A percentile compares a stretch with the other conserved stretches of the same genome.
phyloP scores from a whole-genome alignment of 2,113 vertebrate genomes.

The Tinamus guttatus region DNA sequence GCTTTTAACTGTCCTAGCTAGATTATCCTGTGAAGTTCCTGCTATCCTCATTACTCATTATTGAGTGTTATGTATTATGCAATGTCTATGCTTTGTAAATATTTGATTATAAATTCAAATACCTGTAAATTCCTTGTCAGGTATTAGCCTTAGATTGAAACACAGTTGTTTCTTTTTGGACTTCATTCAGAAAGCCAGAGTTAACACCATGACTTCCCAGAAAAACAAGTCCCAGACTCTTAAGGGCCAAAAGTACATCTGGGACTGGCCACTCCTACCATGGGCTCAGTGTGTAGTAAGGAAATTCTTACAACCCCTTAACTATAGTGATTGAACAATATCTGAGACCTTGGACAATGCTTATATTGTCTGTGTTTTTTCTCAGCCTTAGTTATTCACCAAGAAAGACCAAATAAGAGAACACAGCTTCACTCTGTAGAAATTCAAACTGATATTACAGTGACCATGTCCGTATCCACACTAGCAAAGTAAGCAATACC shows the following conservation, averaged over 20 bases:
- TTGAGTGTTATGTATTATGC: neutral
- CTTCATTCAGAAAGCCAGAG: neutral
- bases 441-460: no score
- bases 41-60: neutral
- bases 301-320: neutral
- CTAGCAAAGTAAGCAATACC: no score
- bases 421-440: no score
- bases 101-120: slow-evolving; percentile 58
- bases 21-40: neutral
- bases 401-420: no score
- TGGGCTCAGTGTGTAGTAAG: neutral
- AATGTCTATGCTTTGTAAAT: slow-evolving; percentile 38
- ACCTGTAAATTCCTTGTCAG: slow-evolving; percentile 29
- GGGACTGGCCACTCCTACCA: neutral
- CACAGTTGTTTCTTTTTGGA: slow-evolving; percentile 34
- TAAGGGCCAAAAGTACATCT: neutral
- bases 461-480: no score
- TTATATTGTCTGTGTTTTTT: neutral
- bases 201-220: slow-evolving; percentile 13
- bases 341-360: neutral
- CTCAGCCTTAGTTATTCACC: neutral
- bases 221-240: neutral
- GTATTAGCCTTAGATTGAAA: neutral
- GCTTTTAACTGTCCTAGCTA: neutral
- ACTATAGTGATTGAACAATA: neutral